Conservation (phyloP, 2,888 invertebrate species). For the Geotrupes spiniger region DNA sequence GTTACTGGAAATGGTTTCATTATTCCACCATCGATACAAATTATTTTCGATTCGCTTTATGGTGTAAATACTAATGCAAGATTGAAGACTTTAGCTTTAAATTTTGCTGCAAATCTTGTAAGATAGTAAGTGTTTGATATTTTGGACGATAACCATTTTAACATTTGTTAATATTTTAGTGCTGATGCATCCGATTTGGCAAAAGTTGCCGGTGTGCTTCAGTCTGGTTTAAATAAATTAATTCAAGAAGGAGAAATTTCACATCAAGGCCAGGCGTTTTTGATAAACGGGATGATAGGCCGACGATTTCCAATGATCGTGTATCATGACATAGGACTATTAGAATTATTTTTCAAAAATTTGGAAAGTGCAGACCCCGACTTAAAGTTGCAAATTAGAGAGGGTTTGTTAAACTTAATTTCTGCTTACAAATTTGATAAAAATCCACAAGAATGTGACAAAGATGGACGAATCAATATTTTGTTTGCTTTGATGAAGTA, state of each 20-base stretch:
- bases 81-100: conserved; percentile 75
- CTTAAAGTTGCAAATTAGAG: conserved; percentile 45
- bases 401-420: conserved; percentile 45
- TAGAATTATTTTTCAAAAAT: conserved; percentile 55
- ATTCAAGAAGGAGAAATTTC: conserved; percentile 62
- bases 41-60: conserved; percentile 84
- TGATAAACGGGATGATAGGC: conserved; percentile 68
- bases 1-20: conserved; percentile 68
- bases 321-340: conserved; percentile 62
- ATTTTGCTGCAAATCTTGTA: conserved; percentile 78
- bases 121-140: conserved; percentile 62
- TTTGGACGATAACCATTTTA: background rate
- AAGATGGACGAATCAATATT: conserved; percentile 44
- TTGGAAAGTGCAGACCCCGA: conserved; percentile 50
- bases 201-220: conserved; percentile 68
- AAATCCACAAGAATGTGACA: conserved; percentile 40
- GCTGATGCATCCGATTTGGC: conserved; percentile 60
- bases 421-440: conserved; percentile 44
- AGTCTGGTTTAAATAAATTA: conserved; percentile 71
- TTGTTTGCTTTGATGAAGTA: conserved; percentile 63
- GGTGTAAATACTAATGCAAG: conserved; percentile 80
- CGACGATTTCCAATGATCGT: conserved; percentile 62
- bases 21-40: conserved; percentile 79
- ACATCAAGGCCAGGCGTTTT: conserved; percentile 69
- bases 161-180: conserved; percentile 48